phyloP scores from a whole-genome alignment of 2,113 vertebrate species.

The Craseonycteris thonglongyai region DNA sequence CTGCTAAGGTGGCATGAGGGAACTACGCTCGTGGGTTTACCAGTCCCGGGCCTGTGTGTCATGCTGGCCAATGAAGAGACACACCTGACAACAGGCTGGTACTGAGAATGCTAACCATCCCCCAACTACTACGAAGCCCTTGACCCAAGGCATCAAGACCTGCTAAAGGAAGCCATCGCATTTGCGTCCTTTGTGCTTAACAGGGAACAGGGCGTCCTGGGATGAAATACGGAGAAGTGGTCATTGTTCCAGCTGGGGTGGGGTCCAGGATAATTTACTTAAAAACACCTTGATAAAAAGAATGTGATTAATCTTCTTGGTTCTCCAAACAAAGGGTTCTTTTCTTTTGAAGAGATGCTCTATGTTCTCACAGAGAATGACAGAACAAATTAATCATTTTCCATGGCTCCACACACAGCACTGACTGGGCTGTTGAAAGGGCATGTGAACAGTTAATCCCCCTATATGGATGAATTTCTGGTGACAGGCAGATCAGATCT shows the following conservation, averaged over 20 bases:
- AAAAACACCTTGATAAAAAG: conserved; percentile 39
- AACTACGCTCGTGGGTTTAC: not conserved
- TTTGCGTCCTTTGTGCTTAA: conserved; percentile 63
- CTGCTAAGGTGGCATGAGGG: not conserved
- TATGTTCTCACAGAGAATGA: conserved; percentile 67
- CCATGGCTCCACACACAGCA: conserved; percentile 69
- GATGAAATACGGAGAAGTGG: conserved; percentile 49
- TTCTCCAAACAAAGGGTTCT: conserved; percentile 70
- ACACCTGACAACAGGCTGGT: not conserved
- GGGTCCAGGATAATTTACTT: conserved; percentile 65
- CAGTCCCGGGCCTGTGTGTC: no score
- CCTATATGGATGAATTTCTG: conserved; percentile 65
- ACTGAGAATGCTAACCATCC: conserved; percentile 62
- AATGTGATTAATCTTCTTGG: conserved; percentile 66
- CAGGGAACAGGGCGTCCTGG: conserved; percentile 58
- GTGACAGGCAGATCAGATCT: conserved; percentile 64
- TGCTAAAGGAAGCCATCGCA: conserved; percentile 38
- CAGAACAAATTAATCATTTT: conserved; percentile 78
- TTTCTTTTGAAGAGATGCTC: conserved; percentile 64
- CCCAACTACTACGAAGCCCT: conserved; percentile 59
- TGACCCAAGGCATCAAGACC: conserved; percentile 48
- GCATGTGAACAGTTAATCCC: conserved; percentile 77
- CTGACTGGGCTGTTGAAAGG: conserved; percentile 74
- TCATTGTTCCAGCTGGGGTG: conserved; percentile 53
- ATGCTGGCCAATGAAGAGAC: not conserved